Base-by-base conservation (phyloP, 2,113 vertebrate genomes). In the Sapayoa aenigma region DNA sequence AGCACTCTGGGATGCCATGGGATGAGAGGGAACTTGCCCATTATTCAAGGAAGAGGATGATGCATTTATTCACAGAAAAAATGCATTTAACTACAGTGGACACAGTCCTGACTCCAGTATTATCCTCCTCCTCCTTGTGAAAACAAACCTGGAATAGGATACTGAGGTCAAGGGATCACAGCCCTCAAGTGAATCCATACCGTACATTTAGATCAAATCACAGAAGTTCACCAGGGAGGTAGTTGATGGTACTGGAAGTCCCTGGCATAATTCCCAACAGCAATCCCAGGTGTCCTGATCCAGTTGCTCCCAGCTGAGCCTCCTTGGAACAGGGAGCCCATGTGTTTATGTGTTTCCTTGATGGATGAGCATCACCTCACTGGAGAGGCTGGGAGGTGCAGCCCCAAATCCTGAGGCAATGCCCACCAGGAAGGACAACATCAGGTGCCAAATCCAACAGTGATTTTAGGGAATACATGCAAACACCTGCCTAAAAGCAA, bases 271-370 rank as follows among this genome's bases (percentile, higher is more conserved):
- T 41, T 67, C 50, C 55, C 33, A 60, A 44, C 35, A 50, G 41
- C 27, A 14, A 42, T 71, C 44, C 30, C 17, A 25, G 11, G 22
- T 8, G 20, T 50, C 30, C 41, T 13, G 35, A 27, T 76, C 12
- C 63, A 35, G 31, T 19, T 12, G 1, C 28, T 78, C 41, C 53
- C 52, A 49, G 33, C 13, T 46, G 12, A 25, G 27, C 31, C 27
- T 19, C 14, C 4, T 49, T 6, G 3, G 78, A 9, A 6, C 31
- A 42, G 14, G 20, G 22, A 87, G 25, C 35, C 31, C 66, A 28
- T 10, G 0, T 0, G 19, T 33, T 18, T 12, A 24, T 10, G 0
- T 0, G 5, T 41, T 74, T 71, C 73, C 79, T 15, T 19, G 16
- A n/a, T 21, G 28, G 50, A 39, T 24, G 39, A 82, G 21, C 20